These are phyloP conservation scores for Patagioenas fasciata DNA, from an alignment of 2,113 vertebrate species.

Conservation along the genomic window DNA sequence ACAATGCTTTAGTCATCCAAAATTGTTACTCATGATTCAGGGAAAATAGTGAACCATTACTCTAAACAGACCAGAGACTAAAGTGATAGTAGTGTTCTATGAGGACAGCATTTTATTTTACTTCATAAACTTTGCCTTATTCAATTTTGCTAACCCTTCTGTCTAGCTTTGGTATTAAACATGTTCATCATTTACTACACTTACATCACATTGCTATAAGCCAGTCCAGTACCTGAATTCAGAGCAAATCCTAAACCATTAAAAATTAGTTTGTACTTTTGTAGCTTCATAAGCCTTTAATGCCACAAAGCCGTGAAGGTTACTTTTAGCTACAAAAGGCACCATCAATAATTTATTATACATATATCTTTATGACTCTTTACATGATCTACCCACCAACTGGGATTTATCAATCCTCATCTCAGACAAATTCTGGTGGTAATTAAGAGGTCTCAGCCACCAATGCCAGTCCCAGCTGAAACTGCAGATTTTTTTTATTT, in stretches of 20 bases:
- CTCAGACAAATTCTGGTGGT: neutral
- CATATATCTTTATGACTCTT: neutral
- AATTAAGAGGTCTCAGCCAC: neutral
- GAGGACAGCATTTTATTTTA: neutral
- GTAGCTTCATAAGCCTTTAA: neutral
- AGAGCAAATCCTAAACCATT: neutral
- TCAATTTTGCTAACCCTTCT: neutral
- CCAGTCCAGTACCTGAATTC: neutral
- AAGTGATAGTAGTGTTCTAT: neutral
- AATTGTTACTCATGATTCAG: neutral
- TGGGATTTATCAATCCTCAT: neutral
- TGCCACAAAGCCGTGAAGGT: neutral
- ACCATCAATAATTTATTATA: neutral
- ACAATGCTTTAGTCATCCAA: neutral
- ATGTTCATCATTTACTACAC: neutral
- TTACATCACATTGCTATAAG: neutral
- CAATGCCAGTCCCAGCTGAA: neutral
- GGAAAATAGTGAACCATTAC: neutral
- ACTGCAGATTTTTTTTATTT: neutral
- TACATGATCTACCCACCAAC: neutral
- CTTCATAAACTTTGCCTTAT: neutral
- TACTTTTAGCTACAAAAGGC: neutral
- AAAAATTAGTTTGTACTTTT: neutral
- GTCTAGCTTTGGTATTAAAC: neutral
- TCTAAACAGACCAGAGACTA: neutral